Conservation (phyloP, 2,797 vertebrate species). For the Sebastes iracundus region DNA sequence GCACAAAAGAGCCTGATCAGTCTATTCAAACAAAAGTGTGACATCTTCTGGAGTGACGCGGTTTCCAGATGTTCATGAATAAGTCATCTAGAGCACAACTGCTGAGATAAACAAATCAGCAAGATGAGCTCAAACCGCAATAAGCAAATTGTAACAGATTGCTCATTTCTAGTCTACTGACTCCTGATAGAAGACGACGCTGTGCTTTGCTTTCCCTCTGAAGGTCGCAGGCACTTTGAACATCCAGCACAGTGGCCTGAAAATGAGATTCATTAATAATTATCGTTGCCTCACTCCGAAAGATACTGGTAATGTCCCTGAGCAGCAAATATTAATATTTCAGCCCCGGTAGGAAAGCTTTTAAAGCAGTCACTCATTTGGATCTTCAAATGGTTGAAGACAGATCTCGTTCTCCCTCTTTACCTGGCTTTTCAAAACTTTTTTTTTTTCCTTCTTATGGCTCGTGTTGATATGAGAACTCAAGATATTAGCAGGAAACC, state of each 20-base stretch:
- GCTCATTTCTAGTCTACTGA: conserved; percentile 48
- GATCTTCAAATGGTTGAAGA: conserved; percentile 53
- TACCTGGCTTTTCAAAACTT: conserved; percentile 42
- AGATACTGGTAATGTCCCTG: conserved; percentile 63
- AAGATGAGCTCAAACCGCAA: conserved; percentile 40
- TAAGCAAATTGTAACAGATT: conserved; percentile 50
- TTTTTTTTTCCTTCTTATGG: background rate
- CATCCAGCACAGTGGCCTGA: conserved; percentile 62
- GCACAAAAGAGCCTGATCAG: conserved; percentile 39
- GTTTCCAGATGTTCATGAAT: conserved; percentile 58
- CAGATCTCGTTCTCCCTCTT: conserved; percentile 26
- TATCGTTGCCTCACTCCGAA: conserved; percentile 61
- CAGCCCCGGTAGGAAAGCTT: conserved; percentile 68
- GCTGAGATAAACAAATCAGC: conserved; percentile 60
- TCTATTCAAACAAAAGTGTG: conserved; percentile 32
- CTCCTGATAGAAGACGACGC: conserved; percentile 26
- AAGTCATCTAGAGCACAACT: conserved; percentile 52
- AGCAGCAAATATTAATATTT: conserved; percentile 81
- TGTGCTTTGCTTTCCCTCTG: conserved; percentile 35
- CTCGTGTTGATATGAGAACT: conserved; percentile 38
- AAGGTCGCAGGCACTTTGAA: conserved; percentile 62
- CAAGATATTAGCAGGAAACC: conserved; percentile 23
- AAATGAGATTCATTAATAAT: conserved; percentile 81
- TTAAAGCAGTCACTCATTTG: conserved; percentile 73
- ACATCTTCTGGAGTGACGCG: conserved; percentile 22